A percentile compares a stretch with the other conserved stretches of the same genome.
Evolutionary conservation across 2,113 vertebrate species (phyloP).

Genomic region (Coptodon bakossiorum): DNA sequence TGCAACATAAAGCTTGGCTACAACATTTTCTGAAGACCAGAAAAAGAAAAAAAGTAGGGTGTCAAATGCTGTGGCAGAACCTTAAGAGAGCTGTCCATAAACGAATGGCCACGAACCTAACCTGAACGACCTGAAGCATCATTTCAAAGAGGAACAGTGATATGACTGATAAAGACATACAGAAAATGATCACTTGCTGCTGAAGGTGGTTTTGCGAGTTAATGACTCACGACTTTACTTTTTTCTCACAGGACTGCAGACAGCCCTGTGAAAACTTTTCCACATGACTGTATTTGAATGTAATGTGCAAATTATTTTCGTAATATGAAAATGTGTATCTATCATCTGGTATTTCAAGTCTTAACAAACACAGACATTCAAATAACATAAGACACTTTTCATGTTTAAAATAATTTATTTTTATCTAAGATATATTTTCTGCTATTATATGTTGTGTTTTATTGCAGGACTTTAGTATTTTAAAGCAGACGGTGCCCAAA

Average conservation of each 20-base stretch:
- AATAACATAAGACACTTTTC: neutral
- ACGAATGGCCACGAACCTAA: neutral
- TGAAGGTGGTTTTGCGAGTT: neutral
- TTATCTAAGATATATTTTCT: neutral
- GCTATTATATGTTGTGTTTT: neutral
- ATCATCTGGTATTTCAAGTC: neutral
- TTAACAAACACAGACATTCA: neutral
- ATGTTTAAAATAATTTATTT: neutral
- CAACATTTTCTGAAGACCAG: neutral
- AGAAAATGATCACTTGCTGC: neutral
- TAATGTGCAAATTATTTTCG: neutral
- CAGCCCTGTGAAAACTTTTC: neutral
- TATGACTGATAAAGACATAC: neutral
- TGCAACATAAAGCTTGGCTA: neutral
- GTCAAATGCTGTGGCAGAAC: neutral
- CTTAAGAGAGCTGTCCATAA: neutral
- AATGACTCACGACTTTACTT: neutral
- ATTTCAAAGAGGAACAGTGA: neutral
- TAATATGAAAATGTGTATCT: neutral
- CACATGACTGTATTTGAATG: neutral
- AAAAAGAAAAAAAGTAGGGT: neutral
- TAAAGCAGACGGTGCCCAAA: neutral
- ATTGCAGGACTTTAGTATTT: neutral
- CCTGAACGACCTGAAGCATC: neutral
- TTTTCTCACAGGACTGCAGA: neutral